Evolutionary conservation across 2,113 vertebrate species (phyloP), one percentile per base, ranked within the genome.

Genomic region (Acrocephalus kingi): DNA sequence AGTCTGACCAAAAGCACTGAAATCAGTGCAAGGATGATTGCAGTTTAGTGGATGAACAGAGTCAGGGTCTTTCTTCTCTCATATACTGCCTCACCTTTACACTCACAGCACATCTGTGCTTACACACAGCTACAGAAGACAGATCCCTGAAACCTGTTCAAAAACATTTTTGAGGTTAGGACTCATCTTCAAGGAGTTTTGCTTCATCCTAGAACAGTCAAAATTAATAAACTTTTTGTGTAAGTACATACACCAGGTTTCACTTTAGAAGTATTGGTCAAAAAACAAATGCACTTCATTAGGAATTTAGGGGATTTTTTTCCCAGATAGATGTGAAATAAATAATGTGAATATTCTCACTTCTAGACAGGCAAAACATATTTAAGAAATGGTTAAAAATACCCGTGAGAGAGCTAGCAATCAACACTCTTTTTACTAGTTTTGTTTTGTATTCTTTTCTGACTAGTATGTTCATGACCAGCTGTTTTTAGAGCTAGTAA

Each of bases 401-500:
- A 89, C 96, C 90, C 86, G 10, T 96, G 94, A 96, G 96, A 97
- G 90, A 81, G 52, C 93, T 69, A 92, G 93, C 87, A 96, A 89
- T 96, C 95, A 96, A 94, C 94, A 94, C 94, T 85, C 80, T 49
- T 92, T 96, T 93, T 92, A 92, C 93, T 84, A 69, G 90, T 84
- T 96, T 95, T 96, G 91, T 94, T 94, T 96, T 96, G 91, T 95
- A 88, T 96, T 97, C 87, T 96, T 96, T 97, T 95, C 89, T 93
- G 90, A 96, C 93, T 96, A 58, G 84, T 75, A 46, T 76, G 91
- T 90, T 94, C 91, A 69, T 39, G 91, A 86, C 76, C 96, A 97
- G 96, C 97, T 97, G 97, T 90, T 96, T 95, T 87, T 81, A 79
- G 94, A 96, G 80, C 92, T 96, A 97, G 94, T 97, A 97, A 96